These are phyloP conservation scores for Stenodera caucasica DNA, from an alignment of 2,888 invertebrate species.

Conservation along the genomic window DNA sequence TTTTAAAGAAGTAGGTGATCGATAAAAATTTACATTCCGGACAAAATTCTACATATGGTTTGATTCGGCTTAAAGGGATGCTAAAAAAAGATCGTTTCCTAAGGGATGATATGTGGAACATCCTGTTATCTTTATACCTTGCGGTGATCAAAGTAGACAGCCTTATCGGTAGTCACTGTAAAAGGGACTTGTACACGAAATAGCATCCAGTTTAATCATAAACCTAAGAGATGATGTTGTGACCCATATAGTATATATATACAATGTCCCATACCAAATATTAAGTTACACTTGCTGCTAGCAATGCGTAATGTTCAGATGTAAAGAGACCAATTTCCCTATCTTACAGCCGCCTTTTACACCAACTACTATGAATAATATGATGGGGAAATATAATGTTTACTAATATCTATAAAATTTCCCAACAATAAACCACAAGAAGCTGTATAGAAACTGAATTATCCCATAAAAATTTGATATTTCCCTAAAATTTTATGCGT, in stretches of 20 bases:
- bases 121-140: slow-evolving; percentile 23
- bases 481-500: slow-evolving; percentile 8
- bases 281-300: slow-evolving; percentile 28
- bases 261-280: slow-evolving; percentile 28
- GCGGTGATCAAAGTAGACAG: slow-evolving; percentile 14
- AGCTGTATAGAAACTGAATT: slow-evolving; percentile 6
- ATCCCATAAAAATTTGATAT: slow-evolving; percentile 20
- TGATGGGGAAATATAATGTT: slow-evolving; percentile 9
- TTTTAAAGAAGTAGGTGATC: too few species aligned
- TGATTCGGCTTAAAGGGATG: not conserved
- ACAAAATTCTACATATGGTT: too few species aligned
- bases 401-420: not conserved
- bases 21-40: too few species aligned
- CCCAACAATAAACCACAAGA: slow-evolving; percentile 17
- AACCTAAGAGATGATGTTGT: slow-evolving; percentile 20
- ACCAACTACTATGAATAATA: not conserved
- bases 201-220: slow-evolving; percentile 24
- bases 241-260: slow-evolving; percentile 7
- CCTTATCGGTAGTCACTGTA: slow-evolving; percentile 25
- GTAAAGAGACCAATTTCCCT: not conserved
- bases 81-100: not conserved
- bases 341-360: not conserved
- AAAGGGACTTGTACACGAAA: slow-evolving; percentile 16
- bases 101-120: slow-evolving; percentile 9
- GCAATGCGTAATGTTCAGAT: slow-evolving; percentile 27